Evolutionary conservation across 2,113 vertebrate genomes (phyloP).

Genomic region (Shinisaurus crocodilurus): DNA sequence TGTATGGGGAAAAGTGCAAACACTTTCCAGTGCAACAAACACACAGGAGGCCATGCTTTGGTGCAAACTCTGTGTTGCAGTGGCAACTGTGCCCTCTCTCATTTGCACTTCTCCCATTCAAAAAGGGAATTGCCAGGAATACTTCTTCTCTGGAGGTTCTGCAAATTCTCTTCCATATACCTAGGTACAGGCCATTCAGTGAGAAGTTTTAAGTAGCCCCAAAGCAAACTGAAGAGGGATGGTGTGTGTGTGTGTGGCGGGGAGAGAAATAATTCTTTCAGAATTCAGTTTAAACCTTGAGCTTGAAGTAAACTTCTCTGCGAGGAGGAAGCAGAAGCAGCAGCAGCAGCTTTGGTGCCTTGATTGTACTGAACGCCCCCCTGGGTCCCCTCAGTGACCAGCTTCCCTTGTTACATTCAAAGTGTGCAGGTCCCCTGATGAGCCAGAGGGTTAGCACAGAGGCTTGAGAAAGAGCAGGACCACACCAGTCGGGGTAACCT

Average conservation of each 20-base stretch:
- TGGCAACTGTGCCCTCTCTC: background rate
- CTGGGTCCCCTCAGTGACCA: background rate
- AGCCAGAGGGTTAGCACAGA: background rate
- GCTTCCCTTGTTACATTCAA: background rate
- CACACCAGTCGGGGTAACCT: conserved; percentile 40
- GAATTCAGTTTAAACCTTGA: background rate
- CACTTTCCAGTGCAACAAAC: background rate
- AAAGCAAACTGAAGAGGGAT: background rate
- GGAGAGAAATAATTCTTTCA: background rate
- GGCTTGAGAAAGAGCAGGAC: conserved; percentile 41
- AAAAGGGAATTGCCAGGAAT: too few species aligned
- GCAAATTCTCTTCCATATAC: background rate
- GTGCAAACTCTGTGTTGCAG: background rate
- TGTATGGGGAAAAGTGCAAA: background rate
- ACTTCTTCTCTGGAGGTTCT: background rate
- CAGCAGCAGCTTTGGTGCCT: background rate
- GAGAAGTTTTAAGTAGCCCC: background rate
- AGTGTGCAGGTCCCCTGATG: background rate
- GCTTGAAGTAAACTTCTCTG: background rate
- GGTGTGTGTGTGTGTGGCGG: too few species aligned
- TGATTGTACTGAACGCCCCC: background rate
- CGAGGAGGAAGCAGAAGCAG: background rate
- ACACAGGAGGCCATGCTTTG: background rate
- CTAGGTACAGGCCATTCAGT: too few species aligned
- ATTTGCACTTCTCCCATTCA: too few species aligned